Base-by-base conservation (phyloP, 2,113 vertebrate species). In the Istiophorus platypterus region DNA sequence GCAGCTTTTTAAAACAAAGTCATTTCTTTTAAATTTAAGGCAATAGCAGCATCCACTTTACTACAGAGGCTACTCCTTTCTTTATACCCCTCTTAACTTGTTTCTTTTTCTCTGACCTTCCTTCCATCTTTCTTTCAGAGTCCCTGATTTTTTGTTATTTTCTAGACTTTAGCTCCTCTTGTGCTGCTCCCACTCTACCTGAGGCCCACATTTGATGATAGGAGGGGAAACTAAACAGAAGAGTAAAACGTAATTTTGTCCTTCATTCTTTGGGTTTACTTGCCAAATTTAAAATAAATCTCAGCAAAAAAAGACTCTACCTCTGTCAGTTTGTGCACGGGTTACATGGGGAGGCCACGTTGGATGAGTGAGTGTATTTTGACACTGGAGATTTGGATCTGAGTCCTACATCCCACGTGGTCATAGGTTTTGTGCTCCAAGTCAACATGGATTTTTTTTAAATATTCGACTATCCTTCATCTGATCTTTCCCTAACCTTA, bases 1-100 rank as follows among this genome's bases (percentile, higher is more conserved):
- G 17, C 29, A 76, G 56, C 58, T 24, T 73, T 78, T 78, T 56
- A 56, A 71, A 70, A n/a, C n/a, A n/a, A 70, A 65, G 45, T 66
- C 31, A 41, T 66, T 66, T 80, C 61, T 86, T 62, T 71, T 65
- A 49, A 57, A 78, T 82, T 39, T 49, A 67, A 31, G 31, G 51
- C 54, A 68, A 81, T 13, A 14, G 39, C 57, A 73, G 51, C 63
- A 72, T 82, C 49, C 64, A 54, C 76, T 85, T 29, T 65, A 78
- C 24, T 9, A 49, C 22, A 37, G 7, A 62, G 15, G n/a, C 29
- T 22, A 11, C 27, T 37, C 17, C 7, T 71, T 69, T 71, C 39
- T 70, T 42, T 76, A 10, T 17, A 4, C 47, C n/a, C 14, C 22
- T 64, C 8, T 78, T 37, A 29, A 22, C 27, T 42, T 27, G 3